Base-by-base conservation (phyloP, 1,140 invertebrate genomes). In the Drosophila truncata region DNA sequence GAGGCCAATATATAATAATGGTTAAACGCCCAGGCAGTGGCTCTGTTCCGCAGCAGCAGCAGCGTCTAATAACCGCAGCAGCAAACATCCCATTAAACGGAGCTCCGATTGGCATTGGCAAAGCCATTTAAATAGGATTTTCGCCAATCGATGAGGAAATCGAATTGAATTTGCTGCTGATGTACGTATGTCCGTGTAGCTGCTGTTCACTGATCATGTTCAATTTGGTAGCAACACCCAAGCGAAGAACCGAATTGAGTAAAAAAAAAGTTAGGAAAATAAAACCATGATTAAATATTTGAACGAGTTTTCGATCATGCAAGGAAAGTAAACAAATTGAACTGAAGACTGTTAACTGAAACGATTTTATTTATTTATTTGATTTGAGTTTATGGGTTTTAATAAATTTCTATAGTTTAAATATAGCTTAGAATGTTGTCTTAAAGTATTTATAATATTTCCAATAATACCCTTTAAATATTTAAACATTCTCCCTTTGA, bases 1-100 rank as follows among this genome's bases (percentile, higher is more conserved):
- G 69, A 66, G 69, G 80, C 80, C 80, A 82, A 83, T 82, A 83
- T 83, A 82, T 83, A 82, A 82, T 82, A 82, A 82, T 82, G 69
- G 80, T 55, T 83, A 75, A 83, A 82, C 80, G 80, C 80, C 80
- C 80, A 82, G 74, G 74, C 67, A 72, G 35, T 57, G 23, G 29
- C 54, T 37, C 18, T 44, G 37, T 58, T 55, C 55, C 18, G 18
- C 57, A 73, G 27, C 25, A 25, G 25, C 27, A 75, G 46, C 61
- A 71, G 61, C 60, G 50, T 46, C 72, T 65, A 77, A 77, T 80
- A 69, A 57, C 78, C 42, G 69, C 50, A 62, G 54, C 66, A 59
- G 41, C 66, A 50, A 78, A 62, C 72, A 82, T 73, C 50, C 79
- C 79, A 82, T 57, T 82, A 82, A 71, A 20, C 80, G 66, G 41